A percentile compares a stretch with the other conserved stretches of the same genome.
Conservation (phyloP, 2,888 invertebrate species). For the Mythimna lalbum region DNA sequence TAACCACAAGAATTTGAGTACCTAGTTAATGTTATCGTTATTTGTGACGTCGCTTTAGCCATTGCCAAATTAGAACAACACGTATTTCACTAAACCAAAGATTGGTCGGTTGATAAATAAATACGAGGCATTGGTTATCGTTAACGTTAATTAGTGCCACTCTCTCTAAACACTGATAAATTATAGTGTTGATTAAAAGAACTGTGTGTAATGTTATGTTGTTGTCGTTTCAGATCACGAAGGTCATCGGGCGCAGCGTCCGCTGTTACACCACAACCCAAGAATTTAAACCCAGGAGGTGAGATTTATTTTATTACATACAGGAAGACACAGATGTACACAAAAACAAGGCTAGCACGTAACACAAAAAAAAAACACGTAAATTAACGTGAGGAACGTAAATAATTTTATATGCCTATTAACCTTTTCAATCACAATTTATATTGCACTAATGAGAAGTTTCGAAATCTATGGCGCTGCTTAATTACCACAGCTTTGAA, state of each 20-base stretch:
- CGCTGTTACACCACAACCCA: slow-evolving; percentile 93
- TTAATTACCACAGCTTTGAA: slow-evolving; percentile 11
- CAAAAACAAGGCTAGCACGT: slow-evolving; percentile 17
- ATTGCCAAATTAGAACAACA: too few species aligned
- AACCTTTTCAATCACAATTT: slow-evolving; percentile 36
- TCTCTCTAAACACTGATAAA: neutral
- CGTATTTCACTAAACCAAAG: too few species aligned
- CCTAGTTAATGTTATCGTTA: too few species aligned
- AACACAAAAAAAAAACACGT: slow-evolving; percentile 1
- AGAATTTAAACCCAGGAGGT: slow-evolving; percentile 94
- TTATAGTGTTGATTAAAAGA: neutral
- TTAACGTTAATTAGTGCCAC: too few species aligned
- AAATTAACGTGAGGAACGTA: slow-evolving; percentile 2
- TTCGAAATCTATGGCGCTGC: slow-evolving; percentile 32
- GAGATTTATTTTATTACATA: slow-evolving; percentile 71
- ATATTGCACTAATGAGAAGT: slow-evolving; percentile 22
- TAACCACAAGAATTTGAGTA: too few species aligned
- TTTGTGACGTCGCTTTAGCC: too few species aligned
- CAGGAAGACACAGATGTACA: slow-evolving; percentile 2
- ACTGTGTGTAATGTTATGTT: slow-evolving; percentile 35
- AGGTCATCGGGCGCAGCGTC: slow-evolving; percentile 94
- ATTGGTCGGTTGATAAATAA: too few species aligned
- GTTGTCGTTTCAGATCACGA: slow-evolving; percentile 92
- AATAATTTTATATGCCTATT: slow-evolving; percentile 18
- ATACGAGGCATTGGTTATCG: too few species aligned